Evolutionary conservation across 2,888 invertebrate genomes (phyloP).

Genomic region (Aplocera efformata): DNA sequence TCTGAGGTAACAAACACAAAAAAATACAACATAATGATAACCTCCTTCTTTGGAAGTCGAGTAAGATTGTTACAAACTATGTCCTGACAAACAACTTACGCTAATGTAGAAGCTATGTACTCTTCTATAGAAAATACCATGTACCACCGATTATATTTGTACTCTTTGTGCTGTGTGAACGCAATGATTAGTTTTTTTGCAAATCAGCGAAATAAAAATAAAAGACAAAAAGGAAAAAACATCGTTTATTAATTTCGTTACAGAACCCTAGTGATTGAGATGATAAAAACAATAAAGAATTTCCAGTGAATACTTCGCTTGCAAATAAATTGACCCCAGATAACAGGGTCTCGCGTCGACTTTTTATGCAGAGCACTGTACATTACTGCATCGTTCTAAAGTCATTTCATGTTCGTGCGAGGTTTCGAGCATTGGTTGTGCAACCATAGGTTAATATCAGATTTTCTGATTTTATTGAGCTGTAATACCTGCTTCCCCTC

Average conservation of each 20-base stretch:
- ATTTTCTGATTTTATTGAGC: conserved; percentile 19
- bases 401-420: background rate
- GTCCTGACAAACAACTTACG: too few relatives aligned
- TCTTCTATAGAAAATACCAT: too few relatives aligned
- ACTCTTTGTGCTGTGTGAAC: too few relatives aligned
- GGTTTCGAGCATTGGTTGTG: conserved; percentile 5
- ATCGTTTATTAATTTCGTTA: background rate
- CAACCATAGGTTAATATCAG: background rate
- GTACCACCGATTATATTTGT: too few relatives aligned
- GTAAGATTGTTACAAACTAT: too few relatives aligned
- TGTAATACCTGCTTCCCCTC: conserved; percentile 34
- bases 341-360: conserved; percentile 5
- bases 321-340: conserved; percentile 26
- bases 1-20: too few relatives aligned
- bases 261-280: background rate
- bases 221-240: conserved; percentile 16
- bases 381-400: conserved; percentile 17
- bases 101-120: too few relatives aligned
- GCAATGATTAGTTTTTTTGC: too few relatives aligned
- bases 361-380: conserved; percentile 2
- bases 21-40: too few relatives aligned
- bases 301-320: conserved; percentile 18
- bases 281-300: conserved; percentile 26
- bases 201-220: too few relatives aligned
- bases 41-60: too few relatives aligned